Conservation (phyloP, 2,797 vertebrate species). For the Phoebastria nigripes region DNA sequence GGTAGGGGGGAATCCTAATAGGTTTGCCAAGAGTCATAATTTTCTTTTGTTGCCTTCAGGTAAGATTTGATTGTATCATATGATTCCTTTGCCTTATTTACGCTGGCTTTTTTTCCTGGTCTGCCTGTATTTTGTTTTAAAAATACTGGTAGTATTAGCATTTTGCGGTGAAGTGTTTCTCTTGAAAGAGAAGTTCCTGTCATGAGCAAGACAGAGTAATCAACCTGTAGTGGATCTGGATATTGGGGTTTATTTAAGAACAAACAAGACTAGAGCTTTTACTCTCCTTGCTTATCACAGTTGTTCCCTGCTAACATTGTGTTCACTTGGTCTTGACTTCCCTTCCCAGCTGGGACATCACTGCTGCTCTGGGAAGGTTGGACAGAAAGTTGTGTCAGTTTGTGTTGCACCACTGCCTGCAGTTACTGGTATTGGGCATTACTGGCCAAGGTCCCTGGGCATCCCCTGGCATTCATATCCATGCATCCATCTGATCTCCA, state of each 20-base stretch:
- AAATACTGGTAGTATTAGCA: constrained; percentile 30
- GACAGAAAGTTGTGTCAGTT: background rate
- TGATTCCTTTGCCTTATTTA: background rate
- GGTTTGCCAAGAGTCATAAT: background rate
- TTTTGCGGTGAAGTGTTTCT: background rate
- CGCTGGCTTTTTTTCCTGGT: background rate
- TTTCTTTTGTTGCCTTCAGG: background rate
- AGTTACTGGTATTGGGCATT: background rate
- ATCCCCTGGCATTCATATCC: background rate
- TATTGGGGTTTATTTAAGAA: background rate
- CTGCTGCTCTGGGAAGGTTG: background rate
- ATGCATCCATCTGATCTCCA: background rate
- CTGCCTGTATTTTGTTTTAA: constrained; percentile 43
- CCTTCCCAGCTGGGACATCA: background rate
- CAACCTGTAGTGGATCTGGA: background rate
- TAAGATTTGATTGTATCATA: constrained; percentile 17
- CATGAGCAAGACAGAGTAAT: background rate
- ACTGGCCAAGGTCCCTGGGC: background rate
- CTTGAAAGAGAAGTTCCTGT: background rate
- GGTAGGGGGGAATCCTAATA: background rate
- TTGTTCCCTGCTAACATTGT: background rate
- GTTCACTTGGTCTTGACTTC: background rate
- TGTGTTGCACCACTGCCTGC: background rate
- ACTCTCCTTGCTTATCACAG: background rate
- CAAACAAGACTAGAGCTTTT: background rate